Evolutionary conservation across 2,113 vertebrate genomes (phyloP).

Genomic region (Apaloderma vittatum): DNA sequence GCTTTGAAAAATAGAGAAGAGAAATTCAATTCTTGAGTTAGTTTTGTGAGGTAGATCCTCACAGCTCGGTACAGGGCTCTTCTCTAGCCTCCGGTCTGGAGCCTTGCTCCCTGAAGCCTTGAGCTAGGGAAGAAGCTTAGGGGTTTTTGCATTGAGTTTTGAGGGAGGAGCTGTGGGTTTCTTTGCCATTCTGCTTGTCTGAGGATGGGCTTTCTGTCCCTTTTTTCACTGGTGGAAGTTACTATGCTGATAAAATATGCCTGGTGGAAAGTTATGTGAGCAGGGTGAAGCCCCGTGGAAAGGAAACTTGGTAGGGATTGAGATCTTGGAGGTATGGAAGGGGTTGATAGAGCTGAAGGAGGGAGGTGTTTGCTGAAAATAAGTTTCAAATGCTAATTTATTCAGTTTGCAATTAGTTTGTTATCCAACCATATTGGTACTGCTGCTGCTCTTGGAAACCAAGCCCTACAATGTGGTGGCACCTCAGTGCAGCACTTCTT

Average conservation of each 20-base stretch:
- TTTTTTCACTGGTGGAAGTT: neutral
- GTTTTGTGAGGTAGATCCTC: neutral
- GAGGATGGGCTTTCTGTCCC: neutral
- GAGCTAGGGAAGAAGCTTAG: neutral
- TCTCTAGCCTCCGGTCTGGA: neutral
- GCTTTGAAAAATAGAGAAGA: neutral
- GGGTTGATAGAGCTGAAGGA: neutral
- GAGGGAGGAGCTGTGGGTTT: rapidly evolving
- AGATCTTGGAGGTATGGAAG: neutral
- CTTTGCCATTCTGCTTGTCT: neutral
- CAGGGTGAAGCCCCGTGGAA: neutral
- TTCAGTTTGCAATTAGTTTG: neutral
- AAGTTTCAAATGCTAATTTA: neutral
- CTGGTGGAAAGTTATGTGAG: neutral
- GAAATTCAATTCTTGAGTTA: neutral
- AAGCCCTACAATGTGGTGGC: neutral
- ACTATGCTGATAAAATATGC: neutral
- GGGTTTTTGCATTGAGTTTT: neutral
- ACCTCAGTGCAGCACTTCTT: neutral
- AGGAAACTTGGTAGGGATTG: neutral
- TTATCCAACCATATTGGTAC: neutral
- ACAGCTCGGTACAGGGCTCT: neutral
- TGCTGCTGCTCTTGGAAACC: neutral
- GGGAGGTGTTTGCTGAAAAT: neutral
- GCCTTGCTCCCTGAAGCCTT: neutral